Evolutionary conservation across 2,888 invertebrate genomes (phyloP), one percentile per base, ranked within the genome.

Genomic region (Nemoura dubitans): DNA sequence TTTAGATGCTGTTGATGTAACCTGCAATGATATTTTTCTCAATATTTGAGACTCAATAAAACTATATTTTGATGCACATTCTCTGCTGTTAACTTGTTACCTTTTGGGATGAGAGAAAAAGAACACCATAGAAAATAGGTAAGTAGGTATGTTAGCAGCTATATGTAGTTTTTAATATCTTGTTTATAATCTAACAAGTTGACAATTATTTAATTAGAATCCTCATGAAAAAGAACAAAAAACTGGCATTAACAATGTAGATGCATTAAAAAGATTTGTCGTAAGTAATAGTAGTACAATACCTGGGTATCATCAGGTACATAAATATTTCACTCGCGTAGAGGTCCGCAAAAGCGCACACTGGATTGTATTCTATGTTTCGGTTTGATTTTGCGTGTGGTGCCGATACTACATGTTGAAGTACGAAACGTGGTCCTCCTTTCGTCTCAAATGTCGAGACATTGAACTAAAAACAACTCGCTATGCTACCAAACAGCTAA

Each of bases 1-100:
- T 59, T 59, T 59, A 59, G 59, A 59, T 59, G 59, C 59, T 59
- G 59, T 59, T 59, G 21, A 7, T 59, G 59, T 59, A 59, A 59
- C 59, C 59, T 21, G 59, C 59, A 21, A 59, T 59, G 59, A 59
- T 59, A 59, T 26, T 83, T 83, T 83, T 83, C 83, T 83, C 83
- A 83, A 83, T 43, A 83, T 83, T 83, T 83, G 83, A 83, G 83
- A 83, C 83, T 42, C 42, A 83, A 43, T 83, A 83, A 83, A 83
- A 83, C 26, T 83, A 83, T 83, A 83, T 83, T 83, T 83, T 83
- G 83, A 83, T 42, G 78, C 78, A 78, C n/a, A 78, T 78, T 78
- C 0, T 21, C n/a, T 78, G 78, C 21, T 83, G 30, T 83, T 83
- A n/a, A n/a, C n/a, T 42, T 43, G 25, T 42, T 30, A n/a, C 82